phyloP scores from a whole-genome alignment of 2,888 invertebrate genomes.

The Harpagoxenus sublaevis region DNA sequence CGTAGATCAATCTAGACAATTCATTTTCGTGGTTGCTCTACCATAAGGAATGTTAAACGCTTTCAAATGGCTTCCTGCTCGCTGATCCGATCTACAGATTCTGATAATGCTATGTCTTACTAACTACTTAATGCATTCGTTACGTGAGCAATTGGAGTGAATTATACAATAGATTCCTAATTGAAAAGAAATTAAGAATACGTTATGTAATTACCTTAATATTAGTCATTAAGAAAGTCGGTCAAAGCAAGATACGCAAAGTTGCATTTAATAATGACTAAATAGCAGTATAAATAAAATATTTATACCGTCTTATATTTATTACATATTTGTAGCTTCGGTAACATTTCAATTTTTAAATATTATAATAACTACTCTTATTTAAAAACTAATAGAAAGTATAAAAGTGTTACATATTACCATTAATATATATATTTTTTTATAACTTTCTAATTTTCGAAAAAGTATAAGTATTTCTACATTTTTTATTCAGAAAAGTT shows the following conservation, averaged over 20 bases:
- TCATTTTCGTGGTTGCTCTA: constrained; percentile 36
- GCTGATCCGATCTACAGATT: neutral
- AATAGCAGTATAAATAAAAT: constrained; percentile 8
- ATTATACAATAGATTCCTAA: neutral
- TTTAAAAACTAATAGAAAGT: no score
- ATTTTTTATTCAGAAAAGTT: neutral
- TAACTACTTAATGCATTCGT: neutral
- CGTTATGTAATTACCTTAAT: neutral
- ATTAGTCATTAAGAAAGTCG: neutral
- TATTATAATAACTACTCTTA: neutral
- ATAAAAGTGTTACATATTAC: neutral
- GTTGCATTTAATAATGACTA: neutral
- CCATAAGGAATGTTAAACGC: constrained; percentile 17
- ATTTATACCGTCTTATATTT: neutral
- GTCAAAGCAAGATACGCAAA: neutral
- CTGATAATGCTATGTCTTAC: neutral
- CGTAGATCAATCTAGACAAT: constrained; percentile 34
- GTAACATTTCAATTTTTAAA: neutral
- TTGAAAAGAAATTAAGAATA: neutral
- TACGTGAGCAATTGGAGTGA: neutral
- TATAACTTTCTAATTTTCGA: neutral
- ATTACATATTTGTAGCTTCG: neutral
- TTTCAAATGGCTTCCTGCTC: constrained; percentile 28
- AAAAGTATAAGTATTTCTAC: neutral
- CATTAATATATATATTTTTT: neutral